phyloP scores from a whole-genome alignment of 2,113 vertebrate species.

The Menura novaehollandiae region DNA sequence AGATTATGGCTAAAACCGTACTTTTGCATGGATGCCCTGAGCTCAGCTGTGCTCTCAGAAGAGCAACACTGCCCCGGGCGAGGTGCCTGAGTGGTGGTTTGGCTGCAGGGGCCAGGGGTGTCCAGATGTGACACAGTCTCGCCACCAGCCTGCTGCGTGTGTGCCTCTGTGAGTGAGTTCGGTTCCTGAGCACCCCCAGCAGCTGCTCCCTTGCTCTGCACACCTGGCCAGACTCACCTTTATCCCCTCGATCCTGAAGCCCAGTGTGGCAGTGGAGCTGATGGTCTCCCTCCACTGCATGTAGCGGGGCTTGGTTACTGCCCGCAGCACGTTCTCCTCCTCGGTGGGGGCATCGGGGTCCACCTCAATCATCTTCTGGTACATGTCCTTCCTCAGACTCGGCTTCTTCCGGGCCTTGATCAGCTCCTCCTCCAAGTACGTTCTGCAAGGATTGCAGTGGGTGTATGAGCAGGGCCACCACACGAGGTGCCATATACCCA shows the following conservation, averaged over 20 bases:
- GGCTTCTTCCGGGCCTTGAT: constrained; percentile 96
- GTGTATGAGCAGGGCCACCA: not conserved
- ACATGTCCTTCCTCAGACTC: constrained; percentile 93
- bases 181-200: accelerated
- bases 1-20: not conserved
- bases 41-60: not conserved
- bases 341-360: constrained; percentile 84
- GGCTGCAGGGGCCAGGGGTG: not conserved
- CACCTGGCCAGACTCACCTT: constrained; percentile 77
- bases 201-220: not conserved
- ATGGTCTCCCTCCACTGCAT: constrained; percentile 99
- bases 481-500: accelerated
- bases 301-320: constrained; percentile 95
- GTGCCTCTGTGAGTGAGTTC: not conserved
- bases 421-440: constrained; percentile 94
- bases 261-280: constrained; percentile 91
- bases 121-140: accelerated
- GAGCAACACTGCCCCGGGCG: not conserved
- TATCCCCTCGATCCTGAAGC: constrained; percentile 96
- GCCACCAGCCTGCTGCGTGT: not conserved
- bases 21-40: not conserved
- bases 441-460: constrained; percentile 65
- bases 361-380: constrained; percentile 96
- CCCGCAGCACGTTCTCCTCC: constrained; percentile 83
- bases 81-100: not conserved